These are phyloP conservation scores for Coptotermes formosanus DNA, from an alignment of 1,140 invertebrate species.

Conservation along the genomic window DNA sequence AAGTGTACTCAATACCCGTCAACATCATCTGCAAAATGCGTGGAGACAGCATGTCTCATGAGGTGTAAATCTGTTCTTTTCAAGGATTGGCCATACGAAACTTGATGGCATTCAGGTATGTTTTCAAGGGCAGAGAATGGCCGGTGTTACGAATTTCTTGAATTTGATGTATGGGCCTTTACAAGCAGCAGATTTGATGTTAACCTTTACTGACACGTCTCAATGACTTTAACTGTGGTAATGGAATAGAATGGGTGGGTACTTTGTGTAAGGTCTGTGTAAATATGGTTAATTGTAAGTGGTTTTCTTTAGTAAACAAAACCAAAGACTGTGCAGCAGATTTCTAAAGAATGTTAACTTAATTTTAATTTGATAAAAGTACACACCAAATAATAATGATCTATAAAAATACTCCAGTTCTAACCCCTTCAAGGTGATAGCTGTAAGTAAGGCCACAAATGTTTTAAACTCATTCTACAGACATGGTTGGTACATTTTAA, in stretches of 20 bases:
- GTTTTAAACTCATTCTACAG: background rate
- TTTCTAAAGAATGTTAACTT: background rate
- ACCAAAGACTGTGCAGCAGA: constrained; percentile 9
- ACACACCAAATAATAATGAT: background rate
- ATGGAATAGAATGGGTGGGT: background rate
- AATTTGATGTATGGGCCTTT: background rate
- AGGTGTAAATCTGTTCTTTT: background rate
- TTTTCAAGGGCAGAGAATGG: too few relatives aligned
- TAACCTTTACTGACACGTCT: background rate
- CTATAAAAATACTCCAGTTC: background rate
- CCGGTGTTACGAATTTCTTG: too few relatives aligned
- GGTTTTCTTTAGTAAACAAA: constrained; percentile 3
- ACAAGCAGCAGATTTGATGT: background rate
- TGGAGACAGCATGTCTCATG: background rate
- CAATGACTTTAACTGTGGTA: background rate
- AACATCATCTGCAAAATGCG: background rate
- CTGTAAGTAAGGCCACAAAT: background rate
- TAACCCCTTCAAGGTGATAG: background rate
- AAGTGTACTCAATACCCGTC: too few relatives aligned
- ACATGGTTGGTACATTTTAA: too few relatives aligned
- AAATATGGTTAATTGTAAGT: background rate
- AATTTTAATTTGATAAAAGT: background rate
- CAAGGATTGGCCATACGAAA: background rate
- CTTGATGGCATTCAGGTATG: too few relatives aligned
- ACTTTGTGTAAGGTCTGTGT: background rate